Percentiles rank a stretch among this genome's conserved stretches.
phyloP scores from a whole-genome alignment of 1,140 invertebrate species.

The Camponotus pennsylvanicus region DNA sequence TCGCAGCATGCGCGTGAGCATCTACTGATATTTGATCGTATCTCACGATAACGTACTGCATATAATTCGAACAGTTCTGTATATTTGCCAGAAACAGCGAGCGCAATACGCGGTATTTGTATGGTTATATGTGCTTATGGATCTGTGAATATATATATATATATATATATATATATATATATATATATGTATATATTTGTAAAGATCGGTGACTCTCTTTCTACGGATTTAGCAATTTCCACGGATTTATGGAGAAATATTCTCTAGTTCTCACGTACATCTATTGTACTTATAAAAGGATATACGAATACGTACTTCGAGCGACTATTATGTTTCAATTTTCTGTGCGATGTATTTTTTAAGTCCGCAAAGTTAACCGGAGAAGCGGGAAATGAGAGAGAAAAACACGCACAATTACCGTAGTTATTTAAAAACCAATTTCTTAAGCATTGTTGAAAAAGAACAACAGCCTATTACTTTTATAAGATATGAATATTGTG shows the following conservation, averaged over 20 bases:
- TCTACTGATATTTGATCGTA: slow-evolving; percentile 51
- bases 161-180: too few relatives aligned
- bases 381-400: neutral
- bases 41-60: slow-evolving; percentile 47
- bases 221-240: neutral
- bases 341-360: neutral
- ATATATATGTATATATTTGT: neutral
- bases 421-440: neutral
- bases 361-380: neutral
- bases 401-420: neutral
- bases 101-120: neutral
- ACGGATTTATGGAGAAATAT: neutral
- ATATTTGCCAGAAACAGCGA: slow-evolving; percentile 45
- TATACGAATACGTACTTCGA: neutral
- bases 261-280: neutral
- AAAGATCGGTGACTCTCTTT: neutral
- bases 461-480: neutral
- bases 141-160: slow-evolving; percentile 9
- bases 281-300: slow-evolving; percentile 1
- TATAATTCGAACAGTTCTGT: slow-evolving; percentile 44
- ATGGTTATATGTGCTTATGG: slow-evolving; percentile 3
- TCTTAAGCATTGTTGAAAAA: neutral
- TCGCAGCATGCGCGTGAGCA: neutral
- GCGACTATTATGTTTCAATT: neutral
- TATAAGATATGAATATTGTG: neutral